Evolutionary conservation across 2,888 invertebrate species (phyloP).

Genomic region (Drosophila merina): DNA sequence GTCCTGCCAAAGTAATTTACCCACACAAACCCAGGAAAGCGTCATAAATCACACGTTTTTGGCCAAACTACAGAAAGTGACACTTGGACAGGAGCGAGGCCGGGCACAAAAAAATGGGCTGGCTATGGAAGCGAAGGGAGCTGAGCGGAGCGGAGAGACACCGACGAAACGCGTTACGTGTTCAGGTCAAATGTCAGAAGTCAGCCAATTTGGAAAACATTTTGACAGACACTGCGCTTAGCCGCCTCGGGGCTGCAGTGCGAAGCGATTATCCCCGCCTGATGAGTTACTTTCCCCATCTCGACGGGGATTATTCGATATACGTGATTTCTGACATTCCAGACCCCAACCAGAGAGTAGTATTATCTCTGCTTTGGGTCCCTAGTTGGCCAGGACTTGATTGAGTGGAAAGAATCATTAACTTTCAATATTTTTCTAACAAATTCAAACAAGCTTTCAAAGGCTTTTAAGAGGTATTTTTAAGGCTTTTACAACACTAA

Average conservation of each 20-base stretch:
- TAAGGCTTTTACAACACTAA: no score
- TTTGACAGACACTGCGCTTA: slow-evolving; percentile 69
- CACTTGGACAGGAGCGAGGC: slow-evolving; percentile 9
- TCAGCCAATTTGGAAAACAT: slow-evolving; percentile 74
- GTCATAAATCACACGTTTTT: slow-evolving; percentile 72
- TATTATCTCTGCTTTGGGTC: no score
- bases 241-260: slow-evolving; percentile 11
- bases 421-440: no score
- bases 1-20: neutral
- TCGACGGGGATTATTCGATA: slow-evolving; percentile 25
- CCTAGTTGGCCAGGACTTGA: no score
- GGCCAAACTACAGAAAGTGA: slow-evolving; percentile 39
- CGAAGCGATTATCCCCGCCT: slow-evolving; percentile 10
- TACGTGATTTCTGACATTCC: neutral
- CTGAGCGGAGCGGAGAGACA: neutral
- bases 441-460: no score
- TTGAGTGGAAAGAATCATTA: no score
- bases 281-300: slow-evolving; percentile 16
- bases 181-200: slow-evolving; percentile 78
- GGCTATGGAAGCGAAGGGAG: neutral
- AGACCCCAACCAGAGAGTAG: neutral
- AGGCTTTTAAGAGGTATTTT: no score
- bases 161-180: slow-evolving; percentile 63
- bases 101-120: neutral
- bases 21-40: slow-evolving; percentile 24